Percentiles rank a stretch among this genome's conserved stretches.
phyloP scores from a whole-genome alignment of 2,888 invertebrate genomes.

The Caenorhabditis sp. region DNA sequence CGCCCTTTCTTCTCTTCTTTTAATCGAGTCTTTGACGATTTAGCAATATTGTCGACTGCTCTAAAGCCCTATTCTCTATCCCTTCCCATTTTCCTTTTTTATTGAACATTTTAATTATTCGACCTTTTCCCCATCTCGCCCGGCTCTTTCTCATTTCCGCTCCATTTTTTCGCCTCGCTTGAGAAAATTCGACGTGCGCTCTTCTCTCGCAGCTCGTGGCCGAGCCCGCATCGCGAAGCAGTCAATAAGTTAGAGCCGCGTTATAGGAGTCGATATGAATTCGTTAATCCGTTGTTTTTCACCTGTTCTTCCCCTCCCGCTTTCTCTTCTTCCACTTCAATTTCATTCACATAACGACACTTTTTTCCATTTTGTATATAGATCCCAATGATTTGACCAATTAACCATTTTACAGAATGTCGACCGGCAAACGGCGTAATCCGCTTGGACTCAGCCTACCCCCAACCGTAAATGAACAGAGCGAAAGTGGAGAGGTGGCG shows the following conservation, averaged over 20 bases:
- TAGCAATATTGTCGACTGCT: no score
- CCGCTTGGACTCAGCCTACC: constrained; percentile 81
- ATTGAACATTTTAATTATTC: constrained; percentile 44
- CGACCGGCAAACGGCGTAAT: constrained; percentile 80
- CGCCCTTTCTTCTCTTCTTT: no score
- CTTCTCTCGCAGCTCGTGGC: background rate
- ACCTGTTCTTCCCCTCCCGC: constrained; percentile 17
- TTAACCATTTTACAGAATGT: constrained; percentile 67
- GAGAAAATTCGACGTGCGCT: constrained; percentile 25
- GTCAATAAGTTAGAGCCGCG: constrained; percentile 41
- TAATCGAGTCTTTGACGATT: no score
- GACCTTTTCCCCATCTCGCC: background rate
- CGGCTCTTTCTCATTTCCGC: background rate
- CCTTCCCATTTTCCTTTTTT: background rate
- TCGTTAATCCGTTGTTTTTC: constrained; percentile 30
- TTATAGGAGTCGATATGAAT: constrained; percentile 8
- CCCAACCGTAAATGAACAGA: constrained; percentile 81
- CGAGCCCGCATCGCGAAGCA: constrained; percentile 20
- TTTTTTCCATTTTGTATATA: no score
- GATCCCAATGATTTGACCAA: background rate
- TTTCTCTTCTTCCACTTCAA: no score
- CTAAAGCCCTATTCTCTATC: no score
- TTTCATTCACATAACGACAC: no score
- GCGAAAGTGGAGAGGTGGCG: constrained; percentile 55
- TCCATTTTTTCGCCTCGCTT: constrained; percentile 21